Evolutionary conservation across 2,113 vertebrate genomes (phyloP).

Genomic region (Saguinus midas): DNA sequence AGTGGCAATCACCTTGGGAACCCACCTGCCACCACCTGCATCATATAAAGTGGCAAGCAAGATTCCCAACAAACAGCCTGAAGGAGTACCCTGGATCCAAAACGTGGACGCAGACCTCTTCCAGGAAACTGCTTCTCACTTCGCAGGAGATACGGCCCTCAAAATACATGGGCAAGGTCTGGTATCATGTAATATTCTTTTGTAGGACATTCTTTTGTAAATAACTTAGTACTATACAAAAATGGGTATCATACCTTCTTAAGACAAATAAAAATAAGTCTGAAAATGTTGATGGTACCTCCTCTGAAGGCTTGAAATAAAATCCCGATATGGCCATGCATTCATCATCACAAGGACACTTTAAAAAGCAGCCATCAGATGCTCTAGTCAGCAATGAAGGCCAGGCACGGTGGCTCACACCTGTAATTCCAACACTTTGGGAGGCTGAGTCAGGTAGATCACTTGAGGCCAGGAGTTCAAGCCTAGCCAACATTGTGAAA

Average conservation of each 20-base stretch:
- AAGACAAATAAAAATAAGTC: not conserved
- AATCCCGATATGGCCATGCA: not conserved
- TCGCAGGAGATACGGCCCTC: not conserved
- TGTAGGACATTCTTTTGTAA: not conserved
- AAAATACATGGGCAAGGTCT: not conserved
- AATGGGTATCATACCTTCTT: not conserved
- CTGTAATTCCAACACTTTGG: too few species aligned
- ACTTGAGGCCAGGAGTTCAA: too few species aligned
- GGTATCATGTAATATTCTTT: not conserved
- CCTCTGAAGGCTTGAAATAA: not conserved
- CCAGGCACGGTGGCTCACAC: too few species aligned
- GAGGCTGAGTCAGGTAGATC: too few species aligned
- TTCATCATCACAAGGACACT: not conserved
- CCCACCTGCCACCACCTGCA: not conserved
- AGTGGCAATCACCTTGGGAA: not conserved
- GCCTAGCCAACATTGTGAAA: too few species aligned
- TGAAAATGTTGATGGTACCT: not conserved
- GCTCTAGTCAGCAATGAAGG: too few species aligned
- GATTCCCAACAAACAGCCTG: not conserved
- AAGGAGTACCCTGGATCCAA: accelerated
- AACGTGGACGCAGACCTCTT: accelerated
- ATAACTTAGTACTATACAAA: not conserved
- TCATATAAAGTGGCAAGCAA: not conserved
- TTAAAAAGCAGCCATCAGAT: not conserved
- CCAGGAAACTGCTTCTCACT: not conserved